Conservation (phyloP, 1,140 invertebrate species). For the Lucilia sericata region DNA sequence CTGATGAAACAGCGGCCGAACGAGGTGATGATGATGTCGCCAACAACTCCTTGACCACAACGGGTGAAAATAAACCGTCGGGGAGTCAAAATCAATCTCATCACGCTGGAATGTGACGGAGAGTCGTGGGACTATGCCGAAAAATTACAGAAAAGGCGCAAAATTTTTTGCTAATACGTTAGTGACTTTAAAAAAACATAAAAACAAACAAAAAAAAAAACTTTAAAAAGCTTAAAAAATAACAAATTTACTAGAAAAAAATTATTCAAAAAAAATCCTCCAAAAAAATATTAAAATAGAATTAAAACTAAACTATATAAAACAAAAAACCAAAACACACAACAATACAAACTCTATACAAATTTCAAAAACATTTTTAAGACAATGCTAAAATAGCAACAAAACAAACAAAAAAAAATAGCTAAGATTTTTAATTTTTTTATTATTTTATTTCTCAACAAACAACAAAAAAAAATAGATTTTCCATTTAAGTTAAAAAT, state of each 20-base stretch:
- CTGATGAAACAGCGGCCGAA: conserved; percentile 70
- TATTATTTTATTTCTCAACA: conserved; percentile 39
- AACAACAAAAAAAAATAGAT: conserved; percentile 35
- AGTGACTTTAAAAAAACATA: conserved; percentile 57
- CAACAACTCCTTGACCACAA: conserved; percentile 56
- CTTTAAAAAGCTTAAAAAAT: conserved; percentile 29
- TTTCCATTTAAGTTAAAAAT: conserved; percentile 31
- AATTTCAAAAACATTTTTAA: conserved; percentile 43
- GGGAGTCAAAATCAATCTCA: conserved; percentile 68
- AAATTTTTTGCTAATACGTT: conserved; percentile 67
- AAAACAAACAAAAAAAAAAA: not conserved
- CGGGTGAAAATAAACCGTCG: conserved; percentile 68
- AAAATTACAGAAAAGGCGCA: conserved; percentile 87
- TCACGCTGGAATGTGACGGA: conserved; percentile 84
- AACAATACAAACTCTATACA: not conserved
- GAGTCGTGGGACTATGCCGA: conserved; percentile 85
- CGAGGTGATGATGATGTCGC: conserved; percentile 52
- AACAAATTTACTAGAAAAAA: conserved; percentile 37
- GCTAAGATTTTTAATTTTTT: conserved; percentile 20
- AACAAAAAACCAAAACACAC: conserved; percentile 31
- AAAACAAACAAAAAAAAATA: conserved; percentile 30
- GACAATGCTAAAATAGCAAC: conserved; percentile 42
- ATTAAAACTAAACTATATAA: conserved; percentile 26
- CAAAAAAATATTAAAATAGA: conserved; percentile 24
- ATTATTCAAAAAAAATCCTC: conserved; percentile 45